Base-by-base conservation (phyloP, 2,113 vertebrate species). In the Peromyscus leucopus region DNA sequence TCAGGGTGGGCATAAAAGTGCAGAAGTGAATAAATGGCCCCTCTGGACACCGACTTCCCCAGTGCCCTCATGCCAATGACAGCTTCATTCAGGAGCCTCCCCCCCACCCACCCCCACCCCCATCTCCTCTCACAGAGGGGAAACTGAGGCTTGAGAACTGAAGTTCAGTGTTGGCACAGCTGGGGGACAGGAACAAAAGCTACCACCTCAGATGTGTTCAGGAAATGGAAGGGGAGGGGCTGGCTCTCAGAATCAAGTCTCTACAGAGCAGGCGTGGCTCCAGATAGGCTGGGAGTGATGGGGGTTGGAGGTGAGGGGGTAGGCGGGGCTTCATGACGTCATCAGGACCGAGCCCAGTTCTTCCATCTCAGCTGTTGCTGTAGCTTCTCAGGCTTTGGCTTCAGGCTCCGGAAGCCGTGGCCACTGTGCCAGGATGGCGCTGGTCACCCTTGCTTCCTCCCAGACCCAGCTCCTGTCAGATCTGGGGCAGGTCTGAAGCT, bases 21-120 rank as follows among this genome's bases (percentile, higher is more conserved):
- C 26, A 16, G 28, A 42, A 36, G 48, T 87, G 33, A 13, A 87
- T 2, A 71, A 51, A 36, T n/a, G 28, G 12, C 7, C 63, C 36
- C 15, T n/a, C 22, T 19, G n/a, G 71, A 42, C 21, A 26, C 42
- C 0, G 2, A 1, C 10, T 5, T 22, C 42, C 9, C 21, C 5
- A 31, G 1, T 10, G 48, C 26, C 31, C 33, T 51, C 42, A 26
- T 65, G 57, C 33, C 26, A 12, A 17, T 28, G 15, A 63, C 33
- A 28, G 33, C 24, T 46, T 33, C n/a, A 24, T 21, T 16, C 3
- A 1, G 19, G 67, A 69, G 0, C 21, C 21, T 4, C 42, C 42
- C 42, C 42, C 22, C 21, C 31, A 3, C 42, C 42, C 42, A 0
- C 22, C 42, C 42, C 42, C 42, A 0, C 22, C n/a, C 11, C 10